These are phyloP conservation scores for Anastatus disparis DNA, from an alignment of 1,140 invertebrate genomes.

Conservation along the genomic window DNA sequence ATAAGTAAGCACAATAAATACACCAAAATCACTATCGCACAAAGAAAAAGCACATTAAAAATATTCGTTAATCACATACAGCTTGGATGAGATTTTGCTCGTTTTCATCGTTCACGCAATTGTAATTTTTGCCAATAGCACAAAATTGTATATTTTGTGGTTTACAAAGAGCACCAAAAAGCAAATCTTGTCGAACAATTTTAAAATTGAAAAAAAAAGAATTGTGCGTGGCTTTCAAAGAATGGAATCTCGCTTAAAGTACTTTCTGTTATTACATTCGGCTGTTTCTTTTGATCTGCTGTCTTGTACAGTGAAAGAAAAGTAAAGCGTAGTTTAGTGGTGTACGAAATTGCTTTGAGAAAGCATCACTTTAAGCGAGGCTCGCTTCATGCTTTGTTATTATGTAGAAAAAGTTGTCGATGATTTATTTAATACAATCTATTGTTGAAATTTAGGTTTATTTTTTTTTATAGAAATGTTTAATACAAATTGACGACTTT, in stretches of 20 bases:
- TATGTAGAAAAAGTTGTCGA: not conserved
- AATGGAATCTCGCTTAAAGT: constrained; percentile 1
- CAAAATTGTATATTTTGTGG: constrained; percentile 11
- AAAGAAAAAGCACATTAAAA: no score
- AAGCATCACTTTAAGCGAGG: not conserved
- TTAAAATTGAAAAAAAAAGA: no score
- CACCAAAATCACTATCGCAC: not conserved
- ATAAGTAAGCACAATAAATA: not conserved
- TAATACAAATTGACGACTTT: no score
- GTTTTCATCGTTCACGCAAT: constrained; percentile 1
- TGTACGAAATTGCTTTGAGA: no score
- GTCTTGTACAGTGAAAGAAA: no score
- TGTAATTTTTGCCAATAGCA: constrained; percentile 12
- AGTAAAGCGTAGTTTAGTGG: no score
- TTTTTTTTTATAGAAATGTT: no score
- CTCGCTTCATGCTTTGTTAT: not conserved
- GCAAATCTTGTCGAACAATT: not conserved
- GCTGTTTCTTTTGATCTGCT: not conserved
- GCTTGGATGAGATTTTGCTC: not conserved
- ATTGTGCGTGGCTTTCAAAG: not conserved
- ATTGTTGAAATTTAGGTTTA: no score
- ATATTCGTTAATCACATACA: not conserved
- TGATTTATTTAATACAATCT: no score
- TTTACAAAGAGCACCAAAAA: no score
- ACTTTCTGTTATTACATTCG: not conserved